Percentiles rank a stretch among this genome's conserved stretches.
Conservation (phyloP, 2,113 vertebrate genomes). For the Egretta garzetta region DNA sequence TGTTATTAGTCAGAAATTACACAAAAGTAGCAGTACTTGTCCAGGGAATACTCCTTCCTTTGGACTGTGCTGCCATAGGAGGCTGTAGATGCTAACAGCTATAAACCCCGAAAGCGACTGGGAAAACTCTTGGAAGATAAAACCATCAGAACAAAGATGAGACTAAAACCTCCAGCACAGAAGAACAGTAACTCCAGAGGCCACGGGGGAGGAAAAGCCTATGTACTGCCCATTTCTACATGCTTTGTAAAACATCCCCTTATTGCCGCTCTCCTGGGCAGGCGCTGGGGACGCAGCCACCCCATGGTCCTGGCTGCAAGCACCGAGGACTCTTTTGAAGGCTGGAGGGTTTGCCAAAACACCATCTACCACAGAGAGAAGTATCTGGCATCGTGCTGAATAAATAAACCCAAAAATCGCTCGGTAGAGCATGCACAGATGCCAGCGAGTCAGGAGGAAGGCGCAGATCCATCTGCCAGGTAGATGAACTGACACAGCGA, state of each 20-base stretch:
- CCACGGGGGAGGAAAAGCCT: not conserved
- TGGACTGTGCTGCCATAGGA: not conserved
- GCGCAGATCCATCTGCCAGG: not conserved
- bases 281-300: not conserved
- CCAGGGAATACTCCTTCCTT: not conserved
- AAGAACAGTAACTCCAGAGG: not conserved
- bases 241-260: not conserved
- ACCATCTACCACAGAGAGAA: not conserved
- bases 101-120: not conserved
- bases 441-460: not conserved
- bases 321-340: not conserved
- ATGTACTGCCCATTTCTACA: not conserved
- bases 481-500: not conserved
- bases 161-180: not conserved
- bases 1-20: not conserved
- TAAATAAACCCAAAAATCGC: not conserved
- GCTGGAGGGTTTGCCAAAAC: not conserved
- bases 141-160: not conserved
- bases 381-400: not conserved
- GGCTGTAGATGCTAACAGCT: not conserved
- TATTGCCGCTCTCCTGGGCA: accelerated
- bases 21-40: not conserved
- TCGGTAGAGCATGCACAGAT: not conserved
- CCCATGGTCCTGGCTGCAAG: not conserved
- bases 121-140: not conserved